A percentile compares a stretch with the other conserved stretches of the same genome.
phyloP scores from a whole-genome alignment of 2,888 invertebrate genomes.

The Dryomyza anilis region DNA sequence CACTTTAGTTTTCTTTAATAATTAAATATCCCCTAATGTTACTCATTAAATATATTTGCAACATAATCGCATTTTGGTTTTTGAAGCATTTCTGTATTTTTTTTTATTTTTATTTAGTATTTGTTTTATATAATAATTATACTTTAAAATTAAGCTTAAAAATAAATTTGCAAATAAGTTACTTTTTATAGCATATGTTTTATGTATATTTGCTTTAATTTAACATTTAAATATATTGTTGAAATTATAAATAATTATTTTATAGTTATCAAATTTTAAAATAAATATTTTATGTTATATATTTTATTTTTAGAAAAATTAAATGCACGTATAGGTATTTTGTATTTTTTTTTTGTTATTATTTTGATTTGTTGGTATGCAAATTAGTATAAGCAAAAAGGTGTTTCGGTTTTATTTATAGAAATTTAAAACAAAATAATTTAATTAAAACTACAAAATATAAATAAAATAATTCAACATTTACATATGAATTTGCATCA shows the following conservation, averaged over 20 bases:
- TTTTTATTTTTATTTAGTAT: conserved; percentile 1
- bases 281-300: conserved; percentile 14
- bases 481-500: conserved; percentile 24
- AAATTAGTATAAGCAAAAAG: conserved; percentile 10
- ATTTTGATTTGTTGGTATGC: not conserved
- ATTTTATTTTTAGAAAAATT: conserved; percentile 16
- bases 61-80: not conserved
- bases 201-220: conserved; percentile 7
- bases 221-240: too few species aligned
- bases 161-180: conserved; percentile 18
- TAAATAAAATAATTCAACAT: not conserved
- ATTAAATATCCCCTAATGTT: too few species aligned
- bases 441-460: too few species aligned
- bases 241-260: conserved; percentile 37
- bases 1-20: not conserved
- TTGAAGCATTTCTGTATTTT: conserved; percentile 10
- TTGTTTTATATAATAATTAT: not conserved
- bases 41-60: too few species aligned
- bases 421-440: not conserved
- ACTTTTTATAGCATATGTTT: too few species aligned
- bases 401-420: not conserved
- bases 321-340: conserved; percentile 21
- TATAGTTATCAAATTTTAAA: too few species aligned
- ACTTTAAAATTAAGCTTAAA: conserved; percentile 6
- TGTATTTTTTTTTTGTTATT: conserved; percentile 13